Evolutionary conservation across 2,113 vertebrate genomes (phyloP).

Genomic region (Channa maculata): DNA sequence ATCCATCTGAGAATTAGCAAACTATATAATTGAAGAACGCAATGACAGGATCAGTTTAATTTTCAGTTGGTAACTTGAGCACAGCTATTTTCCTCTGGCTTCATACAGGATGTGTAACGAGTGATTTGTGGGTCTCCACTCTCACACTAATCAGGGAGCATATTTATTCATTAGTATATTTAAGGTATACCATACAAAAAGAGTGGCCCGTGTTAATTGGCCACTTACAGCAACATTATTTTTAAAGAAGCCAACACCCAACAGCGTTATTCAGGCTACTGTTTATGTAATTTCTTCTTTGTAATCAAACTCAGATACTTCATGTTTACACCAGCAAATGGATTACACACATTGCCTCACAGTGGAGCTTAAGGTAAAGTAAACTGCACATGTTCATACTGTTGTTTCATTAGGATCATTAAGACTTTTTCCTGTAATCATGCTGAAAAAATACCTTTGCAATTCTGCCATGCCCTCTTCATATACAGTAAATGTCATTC

Average conservation of each 20-base stretch:
- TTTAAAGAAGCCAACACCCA: constrained; percentile 88
- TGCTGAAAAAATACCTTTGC: constrained; percentile 21
- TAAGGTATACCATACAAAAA: constrained; percentile 65
- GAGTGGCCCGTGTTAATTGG: constrained; percentile 68
- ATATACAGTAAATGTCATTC: constrained; percentile 20
- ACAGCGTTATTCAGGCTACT: constrained; percentile 86
- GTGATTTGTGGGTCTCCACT: constrained; percentile 51
- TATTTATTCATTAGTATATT: constrained; percentile 80
- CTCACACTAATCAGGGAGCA: constrained; percentile 56
- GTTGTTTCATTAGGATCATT: constrained; percentile 38
- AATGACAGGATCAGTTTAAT: neutral
- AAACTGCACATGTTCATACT: constrained; percentile 31
- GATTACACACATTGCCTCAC: constrained; percentile 82
- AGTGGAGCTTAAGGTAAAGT: constrained; percentile 74
- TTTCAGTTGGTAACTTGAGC: neutral
- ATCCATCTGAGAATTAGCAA: neutral
- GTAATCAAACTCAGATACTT: constrained; percentile 91
- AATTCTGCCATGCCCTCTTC: constrained; percentile 40
- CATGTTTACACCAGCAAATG: constrained; percentile 85
- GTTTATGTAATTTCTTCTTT: constrained; percentile 92
- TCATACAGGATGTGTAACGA: constrained; percentile 1
- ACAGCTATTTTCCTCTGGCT: neutral
- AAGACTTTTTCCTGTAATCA: constrained; percentile 43
- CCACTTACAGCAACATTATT: constrained; percentile 81
- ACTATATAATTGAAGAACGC: too few species aligned